These are phyloP conservation scores for Orchestes rusci DNA, from an alignment of 2,888 invertebrate genomes.

Conservation along the genomic window DNA sequence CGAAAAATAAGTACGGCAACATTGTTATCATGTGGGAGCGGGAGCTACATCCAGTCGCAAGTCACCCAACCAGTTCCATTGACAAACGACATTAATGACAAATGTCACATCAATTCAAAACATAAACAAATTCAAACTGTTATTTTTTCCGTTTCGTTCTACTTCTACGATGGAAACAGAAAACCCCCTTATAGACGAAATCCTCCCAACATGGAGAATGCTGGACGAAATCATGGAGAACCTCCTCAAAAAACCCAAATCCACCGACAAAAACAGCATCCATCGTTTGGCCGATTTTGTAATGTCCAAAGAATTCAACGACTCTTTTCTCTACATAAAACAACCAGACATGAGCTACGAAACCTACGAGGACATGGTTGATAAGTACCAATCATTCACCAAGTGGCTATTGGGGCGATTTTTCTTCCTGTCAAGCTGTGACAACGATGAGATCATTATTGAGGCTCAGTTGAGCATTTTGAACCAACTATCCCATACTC, in stretches of 20 bases:
- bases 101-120: no score
- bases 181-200: no score
- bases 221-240: slow-evolving; percentile 53
- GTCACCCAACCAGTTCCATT: no score
- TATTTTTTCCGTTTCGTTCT: no score
- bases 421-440: slow-evolving; percentile 55
- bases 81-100: no score
- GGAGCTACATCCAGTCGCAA: no score
- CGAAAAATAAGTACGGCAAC: no score
- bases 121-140: no score
- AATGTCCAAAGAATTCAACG: slow-evolving; percentile 51
- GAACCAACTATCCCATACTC: slow-evolving; percentile 47
- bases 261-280: slow-evolving; percentile 47
- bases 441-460: slow-evolving; percentile 48
- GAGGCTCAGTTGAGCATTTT: slow-evolving; percentile 53
- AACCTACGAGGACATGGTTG: slow-evolving; percentile 42
- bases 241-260: slow-evolving; percentile 52
- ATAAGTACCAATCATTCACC: slow-evolving; percentile 49
- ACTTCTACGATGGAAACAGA: no score
- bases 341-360: slow-evolving; percentile 45
- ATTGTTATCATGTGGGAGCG: no score
- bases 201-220: slow-evolving; percentile 53
- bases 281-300: slow-evolving; percentile 54
- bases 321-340: slow-evolving; percentile 49
- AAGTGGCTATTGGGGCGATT: slow-evolving; percentile 62